phyloP scores from a whole-genome alignment of 2,888 invertebrate genomes.

The Steinernema hermaphroditum region DNA sequence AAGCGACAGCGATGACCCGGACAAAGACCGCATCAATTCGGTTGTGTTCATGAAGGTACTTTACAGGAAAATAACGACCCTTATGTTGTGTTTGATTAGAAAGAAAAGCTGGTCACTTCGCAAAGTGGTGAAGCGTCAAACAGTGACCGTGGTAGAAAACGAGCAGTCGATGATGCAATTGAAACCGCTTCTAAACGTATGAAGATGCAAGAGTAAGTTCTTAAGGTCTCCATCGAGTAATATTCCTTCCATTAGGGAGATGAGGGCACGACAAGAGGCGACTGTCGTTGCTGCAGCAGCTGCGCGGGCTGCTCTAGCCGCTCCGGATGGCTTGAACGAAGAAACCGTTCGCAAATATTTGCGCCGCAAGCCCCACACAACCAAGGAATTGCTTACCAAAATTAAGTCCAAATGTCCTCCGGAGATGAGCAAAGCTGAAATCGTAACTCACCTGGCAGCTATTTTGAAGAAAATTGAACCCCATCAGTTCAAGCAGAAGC shows the following conservation, averaged over 20 bases:
- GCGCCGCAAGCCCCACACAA: constrained; percentile 94
- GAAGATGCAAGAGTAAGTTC: constrained; percentile 28
- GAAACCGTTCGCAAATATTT: constrained; percentile 81
- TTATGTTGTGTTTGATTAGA: background rate
- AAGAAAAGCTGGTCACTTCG: background rate
- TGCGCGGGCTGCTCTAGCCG: constrained; percentile 30
- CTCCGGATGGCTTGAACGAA: constrained; percentile 53
- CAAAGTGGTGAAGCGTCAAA: background rate
- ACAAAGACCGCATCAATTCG: constrained; percentile 65
- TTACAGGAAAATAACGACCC: too few relatives aligned
- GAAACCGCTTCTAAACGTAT: background rate
- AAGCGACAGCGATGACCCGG: constrained; percentile 68
- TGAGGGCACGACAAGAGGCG: constrained; percentile 5
- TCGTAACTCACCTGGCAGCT: constrained; percentile 58
- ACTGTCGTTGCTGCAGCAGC: background rate
- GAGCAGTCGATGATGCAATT: background rate
- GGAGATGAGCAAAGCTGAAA: constrained; percentile 54
- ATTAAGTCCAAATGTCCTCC: constrained; percentile 69
- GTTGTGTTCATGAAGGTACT: constrained; percentile 59
- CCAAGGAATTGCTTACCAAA: constrained; percentile 79
- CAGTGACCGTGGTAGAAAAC: background rate
- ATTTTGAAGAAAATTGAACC: constrained; percentile 62
- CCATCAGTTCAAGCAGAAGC: constrained; percentile 58
- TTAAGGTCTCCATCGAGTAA: too few relatives aligned
- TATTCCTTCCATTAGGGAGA: too few relatives aligned